These are phyloP conservation scores for Halisarca cf. caerulea DNA, from an alignment of 37 sponge, comb jelly and placozoan genomes.

Conservation along the genomic window DNA sequence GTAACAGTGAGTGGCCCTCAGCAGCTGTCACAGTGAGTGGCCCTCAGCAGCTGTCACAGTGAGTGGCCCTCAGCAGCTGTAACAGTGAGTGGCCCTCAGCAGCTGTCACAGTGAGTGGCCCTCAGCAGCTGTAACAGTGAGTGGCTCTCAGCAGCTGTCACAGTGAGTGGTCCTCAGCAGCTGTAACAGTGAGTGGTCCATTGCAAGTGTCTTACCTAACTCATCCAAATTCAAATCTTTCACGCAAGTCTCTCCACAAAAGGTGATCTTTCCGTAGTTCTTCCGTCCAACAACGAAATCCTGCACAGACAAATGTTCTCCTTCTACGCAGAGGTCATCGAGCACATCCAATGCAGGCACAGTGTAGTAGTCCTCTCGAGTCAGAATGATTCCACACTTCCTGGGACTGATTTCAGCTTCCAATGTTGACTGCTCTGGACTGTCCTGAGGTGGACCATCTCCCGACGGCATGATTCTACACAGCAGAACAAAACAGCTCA, in stretches of 20 bases:
- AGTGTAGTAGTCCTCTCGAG: conserved; percentile 62
- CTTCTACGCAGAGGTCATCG: background rate
- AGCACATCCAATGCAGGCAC: conserved; percentile 66
- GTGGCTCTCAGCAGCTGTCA: too few relatives aligned
- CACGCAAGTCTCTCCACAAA: conserved; percentile 71
- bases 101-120: too few relatives aligned
- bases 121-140: too few relatives aligned
- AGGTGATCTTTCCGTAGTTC: conserved; percentile 67
- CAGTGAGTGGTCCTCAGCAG: too few relatives aligned
- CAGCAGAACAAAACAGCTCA: background rate
- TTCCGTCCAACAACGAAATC: conserved; percentile 75
- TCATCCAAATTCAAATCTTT: conserved; percentile 81
- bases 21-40: too few relatives aligned
- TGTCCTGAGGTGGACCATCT: too few relatives aligned
- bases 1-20: too few relatives aligned
- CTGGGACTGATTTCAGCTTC: background rate
- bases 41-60: too few relatives aligned
- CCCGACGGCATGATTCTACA: too few relatives aligned
- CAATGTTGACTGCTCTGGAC: too few relatives aligned
- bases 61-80: too few relatives aligned
- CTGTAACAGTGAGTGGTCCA: background rate
- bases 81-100: too few relatives aligned
- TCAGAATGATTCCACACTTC: conserved; percentile 25
- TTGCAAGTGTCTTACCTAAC: conserved; percentile 61
- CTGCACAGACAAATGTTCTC: conserved; percentile 24